Base-by-base conservation (phyloP, 2,888 invertebrate genomes). In the Alloplasta piceator region DNA sequence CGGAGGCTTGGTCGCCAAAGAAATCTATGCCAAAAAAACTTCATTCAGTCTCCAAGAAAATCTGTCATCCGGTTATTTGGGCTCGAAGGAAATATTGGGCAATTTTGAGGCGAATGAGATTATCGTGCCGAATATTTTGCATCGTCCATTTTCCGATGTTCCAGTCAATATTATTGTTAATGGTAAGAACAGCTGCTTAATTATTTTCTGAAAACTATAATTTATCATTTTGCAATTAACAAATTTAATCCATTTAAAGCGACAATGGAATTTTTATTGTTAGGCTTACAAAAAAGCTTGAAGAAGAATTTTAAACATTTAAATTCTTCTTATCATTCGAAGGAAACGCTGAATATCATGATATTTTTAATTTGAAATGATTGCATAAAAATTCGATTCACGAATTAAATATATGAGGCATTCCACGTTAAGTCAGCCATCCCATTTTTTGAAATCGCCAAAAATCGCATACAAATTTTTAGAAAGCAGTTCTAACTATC, bases 21-120 rank as follows among this genome's bases (percentile, higher is more conserved):
- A 84, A 38, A 71, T 87, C 41, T 82, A 93, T 4, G 92, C 93
- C 61, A 88, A 93, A n/a, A 88, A 92, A 0, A 89, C 93, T 43
- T 74, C 80, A 5, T 81, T 81, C 63, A 60, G 50, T 9, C 73
- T 81, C 39, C 80, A 73, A 39, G 70, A 70, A 64, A 68, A 73
- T 41, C 38, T 77, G 43, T 9, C 58, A 7, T 58, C 64, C 26
- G 80, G 77, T 60, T 64, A 77, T 74, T n/a, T 81, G 10, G 80
- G 80, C 7, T 81, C 80, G 64, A 81, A 81, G 41, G 77, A 77
- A 60, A 70, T 81, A 10, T 6, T 60, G 4, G 80, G 73, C 4
- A 10, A 36, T 36, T 56, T 81, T 6, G 73, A 77, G 7, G 46
- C 71, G n/a, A 52, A 90, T 39, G 89, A 88, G 0, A 87, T 91